Percentiles rank a stretch among this genome's conserved stretches.
Evolutionary conservation across 1,140 invertebrate genomes (phyloP).

Genomic region (Aculops lycopersici): DNA sequence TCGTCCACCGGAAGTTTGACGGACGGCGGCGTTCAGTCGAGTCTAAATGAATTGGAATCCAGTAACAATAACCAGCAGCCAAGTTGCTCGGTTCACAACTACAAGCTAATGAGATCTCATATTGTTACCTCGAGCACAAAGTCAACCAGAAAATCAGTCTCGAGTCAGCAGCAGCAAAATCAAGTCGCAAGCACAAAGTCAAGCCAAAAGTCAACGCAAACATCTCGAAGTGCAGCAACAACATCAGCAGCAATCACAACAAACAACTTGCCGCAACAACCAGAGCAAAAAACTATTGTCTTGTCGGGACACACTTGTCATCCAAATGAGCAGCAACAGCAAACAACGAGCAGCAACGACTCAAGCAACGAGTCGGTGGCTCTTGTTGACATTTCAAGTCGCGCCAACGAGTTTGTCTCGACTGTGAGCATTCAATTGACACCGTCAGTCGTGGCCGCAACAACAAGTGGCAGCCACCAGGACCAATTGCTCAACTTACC

Average conservation of each 20-base stretch:
- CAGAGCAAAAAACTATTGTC: no score
- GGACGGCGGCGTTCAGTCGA: no score
- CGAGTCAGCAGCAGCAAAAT: neutral
- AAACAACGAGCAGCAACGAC: neutral
- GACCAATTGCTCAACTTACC: conserved; percentile 7
- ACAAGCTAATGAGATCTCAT: neutral
- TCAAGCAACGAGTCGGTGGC: neutral
- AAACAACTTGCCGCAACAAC: neutral
- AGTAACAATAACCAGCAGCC: neutral
- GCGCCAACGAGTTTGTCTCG: conserved; percentile 18
- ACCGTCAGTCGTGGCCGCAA: conserved; percentile 16
- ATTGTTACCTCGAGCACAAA: neutral
- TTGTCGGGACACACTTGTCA: neutral
- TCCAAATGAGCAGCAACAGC: neutral
- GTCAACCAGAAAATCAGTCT: neutral
- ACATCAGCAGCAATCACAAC: neutral
- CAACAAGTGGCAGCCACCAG: no score
- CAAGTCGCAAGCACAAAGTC: neutral
- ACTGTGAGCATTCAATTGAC: conserved; percentile 20
- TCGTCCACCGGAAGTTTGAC: neutral
- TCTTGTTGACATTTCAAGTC: conserved; percentile 11
- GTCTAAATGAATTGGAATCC: neutral
- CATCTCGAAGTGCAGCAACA: neutral
- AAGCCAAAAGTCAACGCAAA: neutral
- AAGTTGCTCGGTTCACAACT: neutral